Evolutionary conservation across 2,797 vertebrate genomes (phyloP), one percentile per base, ranked within the genome.

Genomic region (Schizothorax lantsangensis): DNA sequence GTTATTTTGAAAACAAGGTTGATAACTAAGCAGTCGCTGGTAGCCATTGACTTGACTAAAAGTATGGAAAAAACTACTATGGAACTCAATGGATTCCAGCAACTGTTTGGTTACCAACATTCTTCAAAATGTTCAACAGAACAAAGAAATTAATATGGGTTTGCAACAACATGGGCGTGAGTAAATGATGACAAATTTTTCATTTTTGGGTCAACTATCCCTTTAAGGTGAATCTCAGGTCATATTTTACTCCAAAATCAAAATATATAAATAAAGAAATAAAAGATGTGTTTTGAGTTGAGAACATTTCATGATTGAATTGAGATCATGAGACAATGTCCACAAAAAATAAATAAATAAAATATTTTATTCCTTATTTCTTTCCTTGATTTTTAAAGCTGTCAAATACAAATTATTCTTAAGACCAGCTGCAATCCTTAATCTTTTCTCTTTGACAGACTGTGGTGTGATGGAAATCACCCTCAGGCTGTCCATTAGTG

Each of bases 401-500:
- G 26, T 75, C 5, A 14, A 54, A 54, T 54, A 7, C 17, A 36
- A 23, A 11, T 21, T 49, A 49, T 45, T 26, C n/a, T 54, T 74
- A 52, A 78, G 11, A 54, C 30, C 75, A 57, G 19, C 30, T 15
- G 30, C 49, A 78, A 15, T 38, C 11, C 30, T 81, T 15, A 36
- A 14, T 69, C n/a, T n/a, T 38, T 52, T 69, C 30, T 68, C 21
- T 81, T 47, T 66, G 19, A 47, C 23, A 10, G 7, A 11, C 49
- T 38, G 33, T 77, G 49, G 19, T 77, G 30, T 77, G 11, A 38
- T 57, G 49, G 49, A 78, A n/a, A 78, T 38, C 23, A 77, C 57
- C 54, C 71, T 84, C 36, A 33, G 52, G 40, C 64, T 73, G 30
- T 66, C 7, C 21, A 75, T 66, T 62, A 72, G 26, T 84, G 38